Evolutionary conservation across 2,113 vertebrate species (phyloP), one percentile per base, ranked within the genome.

Genomic region (Hirundichthys speculiger): DNA sequence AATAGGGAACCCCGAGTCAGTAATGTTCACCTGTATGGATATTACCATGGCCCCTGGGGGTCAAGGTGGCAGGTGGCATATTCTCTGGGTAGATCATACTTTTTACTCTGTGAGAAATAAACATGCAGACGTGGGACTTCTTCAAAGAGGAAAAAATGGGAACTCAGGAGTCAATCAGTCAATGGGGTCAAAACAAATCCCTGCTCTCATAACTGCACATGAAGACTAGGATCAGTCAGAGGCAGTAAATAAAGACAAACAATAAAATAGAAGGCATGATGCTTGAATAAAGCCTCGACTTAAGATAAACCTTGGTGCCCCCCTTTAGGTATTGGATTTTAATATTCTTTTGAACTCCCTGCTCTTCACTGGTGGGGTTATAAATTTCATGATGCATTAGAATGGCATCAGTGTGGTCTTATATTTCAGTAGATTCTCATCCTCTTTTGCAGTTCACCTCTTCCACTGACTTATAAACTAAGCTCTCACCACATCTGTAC

Each of bases 21-120:
- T 87, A 86, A 91, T 89, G 88, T 88, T 90, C 90, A 88, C 89
- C 86, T 91, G 88, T 88, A 91, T 86, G 86, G 90, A 85, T 91
- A 91, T 92, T 91, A 91, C 89, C 75, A 70, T 80, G 82, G 80
- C 88, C 87, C 88, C 89, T 76, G 73, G 79, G 90, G 88, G 86
- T 84, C 79, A 77, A 53, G 76, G 84, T 79, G 82, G 86, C 79
- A 86, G 86, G 89, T 90, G 87, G 88, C 76, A 27, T 65, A 86
- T 86, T 85, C 76, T 87, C 83, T 67, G 86, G 83, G 85, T 84
- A 81, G 72, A 86, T 85, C 66, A 52, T 52, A 64, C 67, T 80
- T 73, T 81, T 83, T 77, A n/a, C 59, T 69, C 72, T 75, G 83
- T 68, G 9, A 15, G 68, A 52, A 86, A 88, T 89, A 90, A 88